phyloP scores from a whole-genome alignment of 2,888 invertebrate genomes.

The Philaethria dido region DNA sequence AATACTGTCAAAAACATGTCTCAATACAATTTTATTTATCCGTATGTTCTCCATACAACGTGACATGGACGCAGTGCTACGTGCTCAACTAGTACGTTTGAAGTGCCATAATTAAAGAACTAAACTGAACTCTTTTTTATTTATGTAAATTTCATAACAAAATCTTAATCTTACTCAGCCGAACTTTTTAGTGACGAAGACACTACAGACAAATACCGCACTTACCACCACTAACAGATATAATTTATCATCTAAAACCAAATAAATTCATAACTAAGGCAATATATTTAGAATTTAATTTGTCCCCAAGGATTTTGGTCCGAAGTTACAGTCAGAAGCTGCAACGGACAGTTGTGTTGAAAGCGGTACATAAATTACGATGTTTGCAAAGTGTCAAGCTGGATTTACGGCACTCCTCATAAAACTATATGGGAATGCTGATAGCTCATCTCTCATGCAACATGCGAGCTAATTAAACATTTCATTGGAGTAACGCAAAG shows the following conservation, averaged over 20 bases:
- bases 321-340: constrained; percentile 38
- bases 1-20: too few relatives aligned
- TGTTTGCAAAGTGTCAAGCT: constrained; percentile 40
- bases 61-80: too few relatives aligned
- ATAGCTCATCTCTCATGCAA: constrained; percentile 19
- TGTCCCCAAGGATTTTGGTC: constrained; percentile 33
- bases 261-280: constrained; percentile 28
- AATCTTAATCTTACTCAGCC: not conserved
- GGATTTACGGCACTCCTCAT: constrained; percentile 37
- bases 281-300: constrained; percentile 38
- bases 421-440: constrained; percentile 31
- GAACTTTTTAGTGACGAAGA: not conserved
- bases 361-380: constrained; percentile 42
- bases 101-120: too few relatives aligned
- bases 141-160: not conserved
- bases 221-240: not conserved
- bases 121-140: too few relatives aligned
- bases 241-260: constrained; percentile 12
- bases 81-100: too few relatives aligned
- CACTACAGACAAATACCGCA: not conserved
- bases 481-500: not conserved
- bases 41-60: too few relatives aligned
- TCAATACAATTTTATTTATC: too few relatives aligned
- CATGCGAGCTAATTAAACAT: constrained; percentile 20
- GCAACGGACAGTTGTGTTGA: constrained; percentile 43